These are phyloP conservation scores for Sprattus sprattus DNA, from an alignment of 2,113 vertebrate species.

Conservation along the genomic window DNA sequence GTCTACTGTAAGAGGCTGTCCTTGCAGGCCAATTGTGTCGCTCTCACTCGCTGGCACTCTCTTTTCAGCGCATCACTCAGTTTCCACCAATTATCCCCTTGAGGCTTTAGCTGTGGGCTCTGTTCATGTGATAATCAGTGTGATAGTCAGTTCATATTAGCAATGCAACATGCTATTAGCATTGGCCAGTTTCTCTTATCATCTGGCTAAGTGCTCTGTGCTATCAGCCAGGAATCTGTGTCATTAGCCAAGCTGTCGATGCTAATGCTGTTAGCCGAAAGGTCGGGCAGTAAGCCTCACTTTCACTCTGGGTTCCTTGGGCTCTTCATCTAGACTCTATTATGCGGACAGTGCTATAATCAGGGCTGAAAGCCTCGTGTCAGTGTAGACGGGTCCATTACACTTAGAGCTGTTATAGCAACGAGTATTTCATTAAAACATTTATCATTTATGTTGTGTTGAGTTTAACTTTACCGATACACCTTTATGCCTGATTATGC, in stretches of 20 bases:
- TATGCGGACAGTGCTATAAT: neutral
- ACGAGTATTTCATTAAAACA: neutral
- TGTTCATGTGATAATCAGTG: neutral
- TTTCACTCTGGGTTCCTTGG: neutral
- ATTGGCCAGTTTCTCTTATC: neutral
- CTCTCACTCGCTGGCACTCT: neutral
- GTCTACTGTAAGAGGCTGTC: slow-evolving; percentile 1
- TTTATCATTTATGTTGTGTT: slow-evolving; percentile 9
- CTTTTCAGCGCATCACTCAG: neutral
- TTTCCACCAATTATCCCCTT: neutral
- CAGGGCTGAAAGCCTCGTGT: slow-evolving; percentile 4
- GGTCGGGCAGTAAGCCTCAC: neutral
- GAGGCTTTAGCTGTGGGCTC: slow-evolving; percentile 3
- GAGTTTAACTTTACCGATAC: neutral
- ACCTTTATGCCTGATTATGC: neutral
- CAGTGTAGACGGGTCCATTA: neutral
- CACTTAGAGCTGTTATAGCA: neutral
- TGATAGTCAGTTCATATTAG: slow-evolving; percentile 1
- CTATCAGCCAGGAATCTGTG: neutral
- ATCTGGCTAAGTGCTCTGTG: neutral
- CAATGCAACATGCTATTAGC: neutral
- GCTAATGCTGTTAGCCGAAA: neutral
- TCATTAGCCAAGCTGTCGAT: neutral
- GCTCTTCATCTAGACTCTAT: slow-evolving; percentile 14
- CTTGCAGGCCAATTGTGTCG: no score